Evolutionary conservation across 2,113 vertebrate species (phyloP).

Genomic region (Pomatostomus ruficeps): DNA sequence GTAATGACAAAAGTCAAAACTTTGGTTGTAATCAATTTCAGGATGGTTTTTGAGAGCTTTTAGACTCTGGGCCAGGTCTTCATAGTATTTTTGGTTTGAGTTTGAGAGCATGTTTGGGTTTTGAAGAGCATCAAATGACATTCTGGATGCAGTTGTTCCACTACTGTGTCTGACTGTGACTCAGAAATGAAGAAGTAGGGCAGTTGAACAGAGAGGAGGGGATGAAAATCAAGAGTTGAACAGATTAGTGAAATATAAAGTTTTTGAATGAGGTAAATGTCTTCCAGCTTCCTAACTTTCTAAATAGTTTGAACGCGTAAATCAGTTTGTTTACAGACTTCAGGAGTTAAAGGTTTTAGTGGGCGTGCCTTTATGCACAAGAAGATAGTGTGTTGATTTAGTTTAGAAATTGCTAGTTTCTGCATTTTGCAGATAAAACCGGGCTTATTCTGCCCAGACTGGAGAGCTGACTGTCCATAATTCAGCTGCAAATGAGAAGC

Average conservation of each 20-base stretch:
- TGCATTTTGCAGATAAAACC: conserved; percentile 23
- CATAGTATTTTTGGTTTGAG: neutral
- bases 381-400: neutral
- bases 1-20: neutral
- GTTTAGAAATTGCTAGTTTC: neutral
- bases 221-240: neutral
- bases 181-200: neutral
- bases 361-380: neutral
- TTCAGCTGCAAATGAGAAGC: neutral
- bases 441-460: neutral
- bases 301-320: neutral
- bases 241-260: neutral
- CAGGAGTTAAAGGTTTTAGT: neutral
- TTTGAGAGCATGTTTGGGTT: neutral
- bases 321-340: neutral
- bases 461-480: neutral
- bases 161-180: neutral
- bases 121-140: neutral
- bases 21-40: neutral
- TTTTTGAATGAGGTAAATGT: neutral
- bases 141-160: neutral
- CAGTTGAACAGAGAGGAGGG: neutral
- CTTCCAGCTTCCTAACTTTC: neutral
- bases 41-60: neutral
- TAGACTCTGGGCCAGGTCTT: neutral